Percentiles rank a stretch among this genome's conserved stretches.
These are phyloP conservation scores for Lasius platythorax DNA, from an alignment of 2,888 invertebrate genomes.

Conservation along the genomic window DNA sequence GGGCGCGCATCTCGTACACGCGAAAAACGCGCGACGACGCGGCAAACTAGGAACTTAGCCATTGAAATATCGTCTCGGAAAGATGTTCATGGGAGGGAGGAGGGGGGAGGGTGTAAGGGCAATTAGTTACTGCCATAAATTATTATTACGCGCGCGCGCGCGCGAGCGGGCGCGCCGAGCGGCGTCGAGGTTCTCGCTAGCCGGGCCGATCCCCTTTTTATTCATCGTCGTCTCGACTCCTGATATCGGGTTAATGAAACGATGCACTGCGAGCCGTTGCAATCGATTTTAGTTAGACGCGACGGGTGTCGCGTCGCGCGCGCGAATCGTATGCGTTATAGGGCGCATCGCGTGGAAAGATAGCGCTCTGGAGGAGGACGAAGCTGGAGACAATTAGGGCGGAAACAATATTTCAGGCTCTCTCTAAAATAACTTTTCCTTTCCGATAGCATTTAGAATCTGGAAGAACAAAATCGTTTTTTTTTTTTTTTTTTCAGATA, in stretches of 20 bases:
- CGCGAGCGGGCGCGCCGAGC: neutral
- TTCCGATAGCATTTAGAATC: neutral
- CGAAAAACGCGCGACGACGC: constrained; percentile 37
- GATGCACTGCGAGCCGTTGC: constrained; percentile 35
- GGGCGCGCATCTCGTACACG: constrained; percentile 5
- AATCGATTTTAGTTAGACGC: constrained; percentile 59
- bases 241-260: constrained; percentile 57
- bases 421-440: neutral
- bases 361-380: neutral
- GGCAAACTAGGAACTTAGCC: constrained; percentile 15
- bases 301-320: constrained; percentile 31
- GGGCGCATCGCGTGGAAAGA: neutral
- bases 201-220: constrained; percentile 49
- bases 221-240: constrained; percentile 41
- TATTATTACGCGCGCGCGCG: constrained; percentile 51
- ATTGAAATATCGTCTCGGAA: constrained; percentile 56
- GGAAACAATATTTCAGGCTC: neutral
- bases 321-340: constrained; percentile 19
- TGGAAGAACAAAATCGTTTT: neutral
- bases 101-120: constrained; percentile 16
- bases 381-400: neutral
- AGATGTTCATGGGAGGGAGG: constrained; percentile 35
- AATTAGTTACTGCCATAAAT: constrained; percentile 64
- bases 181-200: constrained; percentile 23
- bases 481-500: neutral